These are phyloP conservation scores for Drosophila fungiperda DNA, from an alignment of 2,888 invertebrate genomes.

Conservation along the genomic window DNA sequence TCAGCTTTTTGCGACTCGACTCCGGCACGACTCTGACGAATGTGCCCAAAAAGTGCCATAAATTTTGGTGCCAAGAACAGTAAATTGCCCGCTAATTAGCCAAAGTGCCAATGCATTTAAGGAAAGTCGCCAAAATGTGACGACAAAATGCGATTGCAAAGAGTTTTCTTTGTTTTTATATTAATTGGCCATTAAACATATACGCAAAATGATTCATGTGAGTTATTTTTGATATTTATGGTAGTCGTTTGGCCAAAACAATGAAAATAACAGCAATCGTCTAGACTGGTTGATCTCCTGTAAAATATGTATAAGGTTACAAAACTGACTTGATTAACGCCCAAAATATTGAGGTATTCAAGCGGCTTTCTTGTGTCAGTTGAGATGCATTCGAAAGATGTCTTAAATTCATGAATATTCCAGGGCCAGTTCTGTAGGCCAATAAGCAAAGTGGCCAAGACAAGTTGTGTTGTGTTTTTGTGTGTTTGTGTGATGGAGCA, in stretches of 20 bases:
- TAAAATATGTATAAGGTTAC: neutral
- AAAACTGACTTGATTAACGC: conserved; percentile 11
- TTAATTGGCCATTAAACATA: conserved; percentile 67
- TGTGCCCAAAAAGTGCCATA: conserved; percentile 64
- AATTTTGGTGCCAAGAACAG: conserved; percentile 46
- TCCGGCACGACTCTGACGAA: conserved; percentile 48
- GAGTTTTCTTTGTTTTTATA: conserved; percentile 17
- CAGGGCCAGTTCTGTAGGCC: conserved; percentile 51
- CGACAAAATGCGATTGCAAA: conserved; percentile 1
- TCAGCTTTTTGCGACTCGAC: conserved; percentile 53
- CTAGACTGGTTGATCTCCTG: neutral
- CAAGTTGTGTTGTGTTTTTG: conserved; percentile 10
- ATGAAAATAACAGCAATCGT: neutral
- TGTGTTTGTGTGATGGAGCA: conserved; percentile 8
- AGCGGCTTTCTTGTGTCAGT: conserved; percentile 1
- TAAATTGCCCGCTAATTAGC: conserved; percentile 69
- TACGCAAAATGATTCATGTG: conserved; percentile 70
- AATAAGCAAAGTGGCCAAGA: conserved; percentile 70
- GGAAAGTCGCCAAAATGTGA: neutral
- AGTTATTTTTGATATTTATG: conserved; percentile 39
- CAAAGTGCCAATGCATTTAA: conserved; percentile 59
- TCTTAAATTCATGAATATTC: conserved; percentile 56
- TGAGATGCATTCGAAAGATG: conserved; percentile 7
- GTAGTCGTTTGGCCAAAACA: conserved; percentile 16
- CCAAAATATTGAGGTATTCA: neutral